phyloP scores from a whole-genome alignment of 2,113 vertebrate genomes.

The Cepphus grylle region DNA sequence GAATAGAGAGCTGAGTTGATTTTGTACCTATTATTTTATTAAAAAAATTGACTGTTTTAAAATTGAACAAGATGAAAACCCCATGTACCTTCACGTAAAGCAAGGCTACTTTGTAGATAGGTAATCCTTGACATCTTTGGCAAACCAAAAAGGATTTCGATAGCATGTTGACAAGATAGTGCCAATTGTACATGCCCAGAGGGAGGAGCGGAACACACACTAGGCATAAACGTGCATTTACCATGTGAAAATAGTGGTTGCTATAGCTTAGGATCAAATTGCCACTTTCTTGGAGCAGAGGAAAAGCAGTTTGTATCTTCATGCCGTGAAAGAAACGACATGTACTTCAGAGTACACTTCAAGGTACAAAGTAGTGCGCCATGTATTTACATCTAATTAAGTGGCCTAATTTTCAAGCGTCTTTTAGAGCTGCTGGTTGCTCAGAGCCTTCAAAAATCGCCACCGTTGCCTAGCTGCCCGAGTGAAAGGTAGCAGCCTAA shows the following conservation, averaged over 20 bases:
- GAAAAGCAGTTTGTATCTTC: neutral
- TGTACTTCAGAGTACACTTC: neutral
- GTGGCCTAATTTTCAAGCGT: neutral
- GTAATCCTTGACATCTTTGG: neutral
- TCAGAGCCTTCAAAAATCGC: neutral
- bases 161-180: rapidly evolving
- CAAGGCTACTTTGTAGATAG: neutral
- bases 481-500: neutral
- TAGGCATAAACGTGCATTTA: neutral
- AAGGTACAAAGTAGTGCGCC: neutral
- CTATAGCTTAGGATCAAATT: neutral
- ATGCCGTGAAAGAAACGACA: neutral
- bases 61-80: neutral
- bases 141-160: neutral
- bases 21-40: neutral
- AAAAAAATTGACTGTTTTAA: neutral
- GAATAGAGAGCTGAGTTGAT: neutral
- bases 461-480: neutral
- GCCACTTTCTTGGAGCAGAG: neutral
- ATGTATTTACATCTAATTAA: neutral
- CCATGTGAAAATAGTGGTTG: neutral
- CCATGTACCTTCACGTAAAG: neutral
- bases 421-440: neutral
- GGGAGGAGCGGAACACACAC: neutral
- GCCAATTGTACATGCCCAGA: neutral